Base-by-base conservation (phyloP, 2,113 vertebrate species). In the Sardina pilchardus region DNA sequence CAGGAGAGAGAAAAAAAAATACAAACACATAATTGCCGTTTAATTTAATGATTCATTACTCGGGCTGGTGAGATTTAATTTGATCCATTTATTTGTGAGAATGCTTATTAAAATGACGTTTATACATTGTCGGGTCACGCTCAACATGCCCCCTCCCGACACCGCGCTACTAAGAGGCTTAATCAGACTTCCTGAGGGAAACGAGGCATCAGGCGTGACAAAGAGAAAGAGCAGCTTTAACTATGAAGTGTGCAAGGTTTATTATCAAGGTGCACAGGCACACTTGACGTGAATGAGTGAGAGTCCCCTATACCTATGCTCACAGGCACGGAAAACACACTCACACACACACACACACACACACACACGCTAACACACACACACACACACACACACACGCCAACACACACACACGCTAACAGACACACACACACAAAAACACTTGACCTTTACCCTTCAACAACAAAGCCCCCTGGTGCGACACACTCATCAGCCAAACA, bases 41-140 rank as follows among this genome's bases (percentile, higher is more conserved):
- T 83, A 81, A 81, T 85, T 85, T 67, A 75, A 82, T 82, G 48
- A 85, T 67, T 82, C 30, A 83, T 88, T 85, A 88, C 63, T 53
- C 19, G 50, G 84, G 63, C n/a, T 59, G 6, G 86, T 82, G 82
- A 81, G 45, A 84, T 82, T 85, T 53, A 82, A 85, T 84, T 71
- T 71, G 47, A 85, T 82, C 83, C 81, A 36, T 83, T 59, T 53
- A 50, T 82, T 85, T 87, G 81, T 47, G 7, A 75, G 81, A 81
- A 84, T 42, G 14, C 71, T 82, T 82, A 71, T 86, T 86, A 78
- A 78, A 42, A 42, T 84, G 4, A 47, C 71, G 45, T 86, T 81
- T 82, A 43, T 39, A 30, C 42, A 26, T 34, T 67, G 84, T 67
- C 56, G 84, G 45, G 53, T 84, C 83, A 56, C 16, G 21, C 81